Conservation (phyloP, 2,113 vertebrate species). For the Lucifuga dentata region DNA sequence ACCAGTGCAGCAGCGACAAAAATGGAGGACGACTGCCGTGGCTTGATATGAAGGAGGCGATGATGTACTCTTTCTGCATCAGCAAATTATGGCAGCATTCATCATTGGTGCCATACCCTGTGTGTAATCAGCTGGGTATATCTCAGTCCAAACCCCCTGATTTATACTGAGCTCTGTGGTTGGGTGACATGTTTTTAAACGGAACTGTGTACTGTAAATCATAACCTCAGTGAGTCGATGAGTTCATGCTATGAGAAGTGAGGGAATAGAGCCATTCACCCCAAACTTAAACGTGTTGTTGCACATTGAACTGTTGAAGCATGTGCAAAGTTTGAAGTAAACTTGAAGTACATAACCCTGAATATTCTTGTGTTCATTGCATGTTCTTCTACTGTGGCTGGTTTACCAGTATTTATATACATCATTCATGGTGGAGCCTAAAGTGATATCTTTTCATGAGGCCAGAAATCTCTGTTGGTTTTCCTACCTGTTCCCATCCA, state of each 20-base stretch:
- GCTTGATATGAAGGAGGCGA: constrained; percentile 64
- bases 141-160: constrained; percentile 73
- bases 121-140: constrained; percentile 72
- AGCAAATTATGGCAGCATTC: constrained; percentile 76
- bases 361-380: not conserved
- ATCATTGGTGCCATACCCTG: constrained; percentile 65
- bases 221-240: constrained; percentile 46
- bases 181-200: constrained; percentile 76
- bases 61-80: constrained; percentile 79
- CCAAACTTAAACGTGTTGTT: no score
- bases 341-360: not conserved
- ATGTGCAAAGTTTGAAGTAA: constrained; percentile 14
- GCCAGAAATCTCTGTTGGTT: no score
- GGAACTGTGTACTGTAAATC: constrained; percentile 68
- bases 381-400: no score
- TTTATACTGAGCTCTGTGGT: constrained; percentile 65
- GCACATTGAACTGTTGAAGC: no score
- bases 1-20: constrained; percentile 35
- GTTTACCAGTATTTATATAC: no score
- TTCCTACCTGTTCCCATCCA: no score
- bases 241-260: constrained; percentile 46
- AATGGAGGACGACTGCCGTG: constrained; percentile 54
- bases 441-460: no score
- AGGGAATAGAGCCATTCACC: constrained; percentile 18
- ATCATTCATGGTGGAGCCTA: no score